These are phyloP conservation scores for Drosophila paranaensis DNA, from an alignment of 2,888 invertebrate species.

Conservation along the genomic window DNA sequence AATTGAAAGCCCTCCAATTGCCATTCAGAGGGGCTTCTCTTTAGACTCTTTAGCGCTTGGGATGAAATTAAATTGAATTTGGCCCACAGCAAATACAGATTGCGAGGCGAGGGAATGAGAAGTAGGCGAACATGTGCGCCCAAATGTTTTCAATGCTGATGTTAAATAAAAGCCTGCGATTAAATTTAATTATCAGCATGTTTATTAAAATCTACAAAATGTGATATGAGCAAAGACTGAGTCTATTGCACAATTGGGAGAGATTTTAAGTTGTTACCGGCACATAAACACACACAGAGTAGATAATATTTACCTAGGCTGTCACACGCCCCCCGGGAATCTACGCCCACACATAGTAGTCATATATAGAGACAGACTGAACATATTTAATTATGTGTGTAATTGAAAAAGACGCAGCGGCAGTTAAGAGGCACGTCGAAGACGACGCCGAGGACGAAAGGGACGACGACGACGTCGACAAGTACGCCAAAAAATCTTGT, in stretches of 20 bases:
- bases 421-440: slow-evolving; percentile 65
- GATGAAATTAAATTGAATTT: slow-evolving; percentile 71
- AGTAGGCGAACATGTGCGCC: slow-evolving; percentile 13
- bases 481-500: slow-evolving; percentile 61
- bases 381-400: slow-evolving; percentile 79
- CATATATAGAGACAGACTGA: slow-evolving; percentile 31
- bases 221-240: slow-evolving; percentile 44
- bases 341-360: slow-evolving; percentile 37
- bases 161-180: slow-evolving; percentile 71
- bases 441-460: slow-evolving; percentile 30
- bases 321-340: slow-evolving; percentile 50
- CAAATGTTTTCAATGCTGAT: slow-evolving; percentile 58
- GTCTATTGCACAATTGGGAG: slow-evolving; percentile 71
- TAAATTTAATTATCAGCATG: slow-evolving; percentile 78
- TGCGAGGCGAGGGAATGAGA: slow-evolving; percentile 11
- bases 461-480: slow-evolving; percentile 8
- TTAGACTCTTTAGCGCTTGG: slow-evolving; percentile 30
- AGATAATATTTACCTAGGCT: slow-evolving; percentile 37
- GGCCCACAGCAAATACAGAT: slow-evolving; percentile 64
- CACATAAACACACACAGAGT: slow-evolving; percentile 5
- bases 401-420: slow-evolving; percentile 76
- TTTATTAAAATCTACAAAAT: slow-evolving; percentile 77
- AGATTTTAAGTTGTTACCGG: slow-evolving; percentile 65
- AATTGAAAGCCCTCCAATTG: slow-evolving; percentile 25
- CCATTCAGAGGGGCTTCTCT: slow-evolving; percentile 19